Evolutionary conservation across 2,797 vertebrate genomes (phyloP).

Genomic region (Gallinago solitaria): DNA sequence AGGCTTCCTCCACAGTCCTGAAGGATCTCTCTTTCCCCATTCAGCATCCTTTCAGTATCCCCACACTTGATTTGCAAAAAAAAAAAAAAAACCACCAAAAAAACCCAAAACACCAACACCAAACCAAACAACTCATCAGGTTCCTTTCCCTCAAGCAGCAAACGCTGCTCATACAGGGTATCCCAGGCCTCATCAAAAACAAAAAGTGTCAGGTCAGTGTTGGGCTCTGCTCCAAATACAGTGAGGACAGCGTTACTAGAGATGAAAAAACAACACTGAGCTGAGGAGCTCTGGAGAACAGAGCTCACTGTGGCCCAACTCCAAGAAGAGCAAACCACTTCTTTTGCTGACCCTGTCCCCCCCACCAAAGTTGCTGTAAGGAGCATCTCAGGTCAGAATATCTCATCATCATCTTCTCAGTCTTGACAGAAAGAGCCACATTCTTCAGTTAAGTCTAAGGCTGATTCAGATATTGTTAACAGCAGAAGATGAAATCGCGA

Average conservation of each 20-base stretch:
- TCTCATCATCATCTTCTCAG: neutral
- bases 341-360: neutral
- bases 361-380: neutral
- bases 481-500: neutral
- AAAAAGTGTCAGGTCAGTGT: neutral
- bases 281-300: neutral
- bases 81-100: no score
- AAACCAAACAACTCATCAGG: no score
- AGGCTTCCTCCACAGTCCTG: neutral
- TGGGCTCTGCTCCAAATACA: accelerated
- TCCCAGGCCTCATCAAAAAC: neutral
- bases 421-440: neutral
- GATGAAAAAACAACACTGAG: accelerated
- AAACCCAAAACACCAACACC: no score
- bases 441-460: neutral
- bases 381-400: neutral
- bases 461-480: neutral
- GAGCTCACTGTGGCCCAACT: neutral
- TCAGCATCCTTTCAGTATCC: neutral
- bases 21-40: neutral
- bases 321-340: neutral
- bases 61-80: neutral
- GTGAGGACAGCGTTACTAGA: neutral
- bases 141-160: neutral
- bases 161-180: neutral